Conservation (phyloP, 2,797 vertebrate species). For the Phrynocephalus guinanensis region DNA sequence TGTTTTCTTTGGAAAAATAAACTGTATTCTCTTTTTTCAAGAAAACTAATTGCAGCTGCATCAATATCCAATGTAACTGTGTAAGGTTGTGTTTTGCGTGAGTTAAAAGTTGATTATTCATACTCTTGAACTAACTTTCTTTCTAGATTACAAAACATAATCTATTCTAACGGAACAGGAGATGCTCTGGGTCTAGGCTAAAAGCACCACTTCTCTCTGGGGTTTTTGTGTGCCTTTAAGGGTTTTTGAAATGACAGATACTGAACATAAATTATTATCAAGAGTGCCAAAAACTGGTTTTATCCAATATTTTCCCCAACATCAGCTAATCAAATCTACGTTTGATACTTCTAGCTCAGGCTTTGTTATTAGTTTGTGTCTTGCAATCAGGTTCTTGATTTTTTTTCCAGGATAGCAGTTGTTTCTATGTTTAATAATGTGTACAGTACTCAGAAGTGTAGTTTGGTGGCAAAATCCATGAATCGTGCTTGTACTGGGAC, state of each 20-base stretch:
- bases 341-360: not conserved
- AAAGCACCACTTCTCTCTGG: not conserved
- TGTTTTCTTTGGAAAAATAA: not conserved
- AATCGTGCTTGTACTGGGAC: too few species aligned
- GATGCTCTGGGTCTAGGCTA: not conserved
- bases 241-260: not conserved
- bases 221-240: not conserved
- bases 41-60: not conserved
- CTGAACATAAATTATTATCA: not conserved
- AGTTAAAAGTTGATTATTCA: not conserved
- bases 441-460: too few species aligned
- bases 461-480: too few species aligned
- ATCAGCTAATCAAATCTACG: not conserved
- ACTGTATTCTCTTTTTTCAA: not conserved
- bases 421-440: too few species aligned
- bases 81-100: not conserved
- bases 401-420: too few species aligned
- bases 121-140: not conserved
- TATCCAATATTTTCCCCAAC: not conserved
- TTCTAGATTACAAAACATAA: not conserved
- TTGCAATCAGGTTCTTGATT: too few species aligned
- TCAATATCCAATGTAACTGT: not conserved
- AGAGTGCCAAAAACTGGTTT: not conserved
- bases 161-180: not conserved
- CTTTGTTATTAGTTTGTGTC: not conserved